Evolutionary conservation across 2,888 invertebrate species (phyloP), one percentile per base, ranked within the genome.

Genomic region (Watsonalla cultraria): DNA sequence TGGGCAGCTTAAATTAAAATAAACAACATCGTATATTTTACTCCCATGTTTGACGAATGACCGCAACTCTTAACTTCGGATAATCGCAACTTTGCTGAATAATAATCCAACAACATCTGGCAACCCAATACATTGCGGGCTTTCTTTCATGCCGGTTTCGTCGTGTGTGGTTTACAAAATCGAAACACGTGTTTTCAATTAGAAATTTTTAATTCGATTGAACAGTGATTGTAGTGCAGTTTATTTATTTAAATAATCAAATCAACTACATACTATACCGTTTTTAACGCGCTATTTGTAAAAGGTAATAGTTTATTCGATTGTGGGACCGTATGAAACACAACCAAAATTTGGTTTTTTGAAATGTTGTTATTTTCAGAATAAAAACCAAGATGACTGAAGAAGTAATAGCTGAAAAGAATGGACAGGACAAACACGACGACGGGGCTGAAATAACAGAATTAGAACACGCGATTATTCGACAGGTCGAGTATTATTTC

Each of bases 401-500:
- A 58, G 85, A 88, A 72, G 70, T 76, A 11, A 62, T 76, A 6
- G 54, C 74, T 8, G 83, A 82, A 55, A 73, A 61, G 45, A 86
- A 86, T 60, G 85, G 80, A 37, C 65, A 80, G 54, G 78, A 79
- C 55, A 78, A 76, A 52, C 64, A 66, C n/a, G 78, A 78, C 45
- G 68, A 66, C 9, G 70, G 65, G 5, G 34, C 58, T 2, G 75
- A 76, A 45, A 76, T 77, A 51, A 65, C 75, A 2, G 86, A 90
- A 11, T 67, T 94, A 52, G 94, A 95, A 55, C 83, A 81, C 52
- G 91, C 92, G 54, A 94, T 95, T 48, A 93, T 95, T 61, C 92
- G 92, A 6, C 95, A 95, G 82, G 88, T 95, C 7, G 93, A 93
- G 72, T 93, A 92, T 74, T 93, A 93, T 75, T 93, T 93, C 64